Evolutionary conservation across 2,113 vertebrate genomes (phyloP), one percentile per base, ranked within the genome.

Genomic region (Delphinus delphis): DNA sequence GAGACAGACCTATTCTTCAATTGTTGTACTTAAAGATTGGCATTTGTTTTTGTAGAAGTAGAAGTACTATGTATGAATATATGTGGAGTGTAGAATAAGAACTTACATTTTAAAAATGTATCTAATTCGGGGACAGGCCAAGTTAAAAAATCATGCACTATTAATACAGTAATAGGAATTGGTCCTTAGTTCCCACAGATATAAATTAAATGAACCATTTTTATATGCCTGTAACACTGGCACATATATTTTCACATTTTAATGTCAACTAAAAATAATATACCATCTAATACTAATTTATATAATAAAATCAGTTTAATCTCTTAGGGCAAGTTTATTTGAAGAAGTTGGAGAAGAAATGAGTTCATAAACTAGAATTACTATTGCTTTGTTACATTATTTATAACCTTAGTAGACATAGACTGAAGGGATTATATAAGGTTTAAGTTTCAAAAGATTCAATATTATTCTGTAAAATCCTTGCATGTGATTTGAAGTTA

Each of bases 291-390:
- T 68, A 58, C 4, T 71, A 80, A 87, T 94, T 73, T 95, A 96
- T 88, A 31, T 89, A 91, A 80, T 97, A 67, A 97, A 68, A 92
- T 90, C 50, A 88, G 8, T 79, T 96, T 94, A 81, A 41, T 77
- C 38, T 55, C 96, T 93, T 84, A 90, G 41, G 17, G 13, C 33
- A 81, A 67, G 9, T 92, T 96, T 90, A 55, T 79, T 70, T 87
- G 58, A 26, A 89, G 62, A 97, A 91, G 9, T 63, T 76, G 41
- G 41, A 96, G 63, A 95, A 70, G 86, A 58, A 93, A 70, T 53
- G 70, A 95, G 31, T 83, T 96, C 74, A 77, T 90, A 86, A 89
- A 90, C 21, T 74, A 68, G 23, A 96, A 79, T 87, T 97, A 89
- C 50, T 87, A 9, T 68, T 89, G 25, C 58, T 80, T 90, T 90